Evolutionary conservation across 2,113 vertebrate genomes (phyloP).

Genomic region (Myrmophylax atrothorax): DNA sequence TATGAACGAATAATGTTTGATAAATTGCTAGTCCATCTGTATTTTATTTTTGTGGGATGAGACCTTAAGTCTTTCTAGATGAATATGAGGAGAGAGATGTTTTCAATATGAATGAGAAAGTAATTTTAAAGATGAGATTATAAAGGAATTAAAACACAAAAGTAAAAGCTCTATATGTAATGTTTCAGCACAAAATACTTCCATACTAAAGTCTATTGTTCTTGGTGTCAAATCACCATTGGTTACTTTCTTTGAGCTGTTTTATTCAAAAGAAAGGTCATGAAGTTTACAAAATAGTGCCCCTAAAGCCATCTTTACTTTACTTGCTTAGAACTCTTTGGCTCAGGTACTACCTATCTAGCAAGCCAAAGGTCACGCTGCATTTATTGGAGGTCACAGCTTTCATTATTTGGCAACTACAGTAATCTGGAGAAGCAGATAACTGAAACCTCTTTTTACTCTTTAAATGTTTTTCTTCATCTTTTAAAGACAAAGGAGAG

Average conservation of each 20-base stretch:
- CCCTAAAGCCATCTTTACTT: not conserved
- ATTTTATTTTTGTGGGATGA: not conserved
- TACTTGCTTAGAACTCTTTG: not conserved
- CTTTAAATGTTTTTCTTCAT: constrained; percentile 16
- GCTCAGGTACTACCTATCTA: not conserved
- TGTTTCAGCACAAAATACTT: not conserved
- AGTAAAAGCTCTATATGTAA: not conserved
- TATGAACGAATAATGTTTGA: not conserved
- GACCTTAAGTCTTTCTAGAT: not conserved
- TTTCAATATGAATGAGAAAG: not conserved
- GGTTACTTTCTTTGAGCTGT: not conserved
- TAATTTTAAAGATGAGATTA: not conserved
- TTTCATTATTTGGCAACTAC: not conserved
- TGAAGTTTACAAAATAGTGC: not conserved
- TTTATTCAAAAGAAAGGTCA: not conserved
- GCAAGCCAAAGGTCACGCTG: not conserved
- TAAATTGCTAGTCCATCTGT: not conserved
- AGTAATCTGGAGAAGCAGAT: not conserved
- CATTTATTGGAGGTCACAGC: not conserved
- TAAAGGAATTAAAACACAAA: not conserved
- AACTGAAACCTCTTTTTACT: not conserved
- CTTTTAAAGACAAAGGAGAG: constrained; percentile 44
- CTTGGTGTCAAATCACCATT: not conserved
- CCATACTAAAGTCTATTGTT: not conserved
- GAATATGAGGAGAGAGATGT: not conserved